A percentile compares a stretch with the other conserved stretches of the same genome.
Evolutionary conservation across 2,113 vertebrate genomes (phyloP).

Genomic region (Clarias gariepinus): DNA sequence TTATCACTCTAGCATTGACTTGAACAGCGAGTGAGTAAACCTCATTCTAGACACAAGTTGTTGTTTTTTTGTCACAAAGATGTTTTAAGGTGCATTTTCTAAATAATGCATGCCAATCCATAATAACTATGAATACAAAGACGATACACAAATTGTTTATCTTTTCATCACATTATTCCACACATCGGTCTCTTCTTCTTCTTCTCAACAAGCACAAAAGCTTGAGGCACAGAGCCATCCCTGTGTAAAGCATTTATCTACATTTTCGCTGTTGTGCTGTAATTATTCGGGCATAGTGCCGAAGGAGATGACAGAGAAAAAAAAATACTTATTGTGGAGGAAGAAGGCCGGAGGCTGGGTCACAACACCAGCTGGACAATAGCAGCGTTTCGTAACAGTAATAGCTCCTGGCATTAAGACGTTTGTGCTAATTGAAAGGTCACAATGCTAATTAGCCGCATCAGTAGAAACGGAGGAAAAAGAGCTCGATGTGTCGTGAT

Average conservation of each 20-base stretch:
- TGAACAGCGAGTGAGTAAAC: neutral
- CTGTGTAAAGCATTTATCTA: neutral
- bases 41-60: neutral
- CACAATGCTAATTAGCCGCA: slow-evolving; percentile 47
- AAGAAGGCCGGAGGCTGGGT: neutral
- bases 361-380: slow-evolving; percentile 24
- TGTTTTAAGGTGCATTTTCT: neutral
- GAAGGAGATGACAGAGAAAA: neutral
- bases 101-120: neutral
- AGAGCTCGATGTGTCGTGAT: slow-evolving; percentile 13
- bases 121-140: neutral
- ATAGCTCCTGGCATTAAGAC: slow-evolving; percentile 36
- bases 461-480: neutral
- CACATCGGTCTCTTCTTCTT: neutral
- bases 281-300: neutral
- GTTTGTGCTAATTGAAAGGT: slow-evolving; percentile 55
- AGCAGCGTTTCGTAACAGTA: slow-evolving; percentile 11
- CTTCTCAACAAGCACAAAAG: neutral
- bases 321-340: neutral
- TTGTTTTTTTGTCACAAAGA: neutral
- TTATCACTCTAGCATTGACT: neutral
- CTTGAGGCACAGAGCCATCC: too few species aligned
- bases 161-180: neutral
- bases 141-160: neutral
- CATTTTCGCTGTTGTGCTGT: neutral